Conservation (phyloP, 2,113 vertebrate genomes). For the Pterophyllum scalare region DNA sequence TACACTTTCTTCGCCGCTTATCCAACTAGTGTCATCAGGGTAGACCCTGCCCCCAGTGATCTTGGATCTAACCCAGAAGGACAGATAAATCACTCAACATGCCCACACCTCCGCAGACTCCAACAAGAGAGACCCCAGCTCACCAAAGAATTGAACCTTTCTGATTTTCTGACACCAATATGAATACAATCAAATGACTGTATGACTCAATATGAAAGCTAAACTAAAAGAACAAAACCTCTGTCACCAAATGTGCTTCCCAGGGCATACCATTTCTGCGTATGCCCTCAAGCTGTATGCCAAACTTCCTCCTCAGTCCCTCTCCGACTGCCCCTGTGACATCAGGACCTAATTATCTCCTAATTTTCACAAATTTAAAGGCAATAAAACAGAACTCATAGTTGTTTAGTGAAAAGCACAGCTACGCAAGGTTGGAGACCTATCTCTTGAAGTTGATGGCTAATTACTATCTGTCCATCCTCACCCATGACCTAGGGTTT, state of each 20-base stretch:
- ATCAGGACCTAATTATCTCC: background rate
- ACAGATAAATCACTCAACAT: too few relatives aligned
- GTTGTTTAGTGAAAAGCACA: background rate
- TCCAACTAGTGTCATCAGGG: background rate
- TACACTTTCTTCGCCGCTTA: background rate
- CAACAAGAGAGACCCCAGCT: background rate
- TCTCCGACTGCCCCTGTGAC: background rate
- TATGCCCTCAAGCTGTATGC: background rate
- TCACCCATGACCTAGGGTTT: background rate
- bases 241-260: background rate
- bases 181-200: background rate
- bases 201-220: background rate
- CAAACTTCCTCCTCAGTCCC: background rate
- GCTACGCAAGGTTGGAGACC: background rate
- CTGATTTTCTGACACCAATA: background rate
- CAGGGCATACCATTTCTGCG: background rate
- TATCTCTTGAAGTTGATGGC: background rate
- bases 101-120: background rate
- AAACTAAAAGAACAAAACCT: accelerated
- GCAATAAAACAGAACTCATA: background rate
- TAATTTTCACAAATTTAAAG: background rate
- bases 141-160: accelerated
- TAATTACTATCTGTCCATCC: background rate
- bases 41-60: background rate
- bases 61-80: too few relatives aligned